phyloP scores from a whole-genome alignment of 2,113 vertebrate genomes.

The Otolemur garnettii region DNA sequence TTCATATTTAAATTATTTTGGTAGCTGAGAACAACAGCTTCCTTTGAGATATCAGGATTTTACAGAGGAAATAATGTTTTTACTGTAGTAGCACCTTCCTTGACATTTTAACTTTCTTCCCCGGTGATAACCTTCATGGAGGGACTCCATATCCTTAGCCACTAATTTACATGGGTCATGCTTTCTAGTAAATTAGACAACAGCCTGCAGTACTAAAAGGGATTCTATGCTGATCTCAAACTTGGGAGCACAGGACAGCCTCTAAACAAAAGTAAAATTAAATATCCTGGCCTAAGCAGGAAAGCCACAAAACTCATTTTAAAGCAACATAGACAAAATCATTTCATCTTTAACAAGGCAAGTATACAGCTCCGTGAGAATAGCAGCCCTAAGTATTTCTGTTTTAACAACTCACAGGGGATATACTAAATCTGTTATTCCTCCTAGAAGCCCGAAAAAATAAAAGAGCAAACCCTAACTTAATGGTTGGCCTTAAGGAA shows the following conservation, averaged over 20 bases:
- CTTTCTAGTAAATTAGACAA: conserved; percentile 76
- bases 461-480: conserved; percentile 52
- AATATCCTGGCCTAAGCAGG: conserved; percentile 31
- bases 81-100: conserved; percentile 82
- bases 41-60: conserved; percentile 77
- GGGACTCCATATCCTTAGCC: conserved; percentile 70
- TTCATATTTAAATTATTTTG: conserved; percentile 79
- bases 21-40: conserved; percentile 77
- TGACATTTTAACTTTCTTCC: conserved; percentile 80
- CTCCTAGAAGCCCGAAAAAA: not conserved
- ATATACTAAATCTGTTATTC: conserved; percentile 50
- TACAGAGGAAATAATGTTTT: conserved; percentile 81
- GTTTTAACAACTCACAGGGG: conserved; percentile 41
- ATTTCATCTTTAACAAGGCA: conserved; percentile 48
- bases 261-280: conserved; percentile 62
- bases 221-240: conserved; percentile 71
- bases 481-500: conserved; percentile 30
- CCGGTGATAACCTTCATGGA: conserved; percentile 81
- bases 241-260: conserved; percentile 38
- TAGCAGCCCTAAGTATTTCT: conserved; percentile 18
- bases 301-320: conserved; percentile 56
- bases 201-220: not conserved
- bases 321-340: conserved; percentile 46
- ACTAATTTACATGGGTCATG: conserved; percentile 68
- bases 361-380: not conserved